Base-by-base conservation (phyloP, 1,140 invertebrate species). In the Drosophila navojoa region DNA sequence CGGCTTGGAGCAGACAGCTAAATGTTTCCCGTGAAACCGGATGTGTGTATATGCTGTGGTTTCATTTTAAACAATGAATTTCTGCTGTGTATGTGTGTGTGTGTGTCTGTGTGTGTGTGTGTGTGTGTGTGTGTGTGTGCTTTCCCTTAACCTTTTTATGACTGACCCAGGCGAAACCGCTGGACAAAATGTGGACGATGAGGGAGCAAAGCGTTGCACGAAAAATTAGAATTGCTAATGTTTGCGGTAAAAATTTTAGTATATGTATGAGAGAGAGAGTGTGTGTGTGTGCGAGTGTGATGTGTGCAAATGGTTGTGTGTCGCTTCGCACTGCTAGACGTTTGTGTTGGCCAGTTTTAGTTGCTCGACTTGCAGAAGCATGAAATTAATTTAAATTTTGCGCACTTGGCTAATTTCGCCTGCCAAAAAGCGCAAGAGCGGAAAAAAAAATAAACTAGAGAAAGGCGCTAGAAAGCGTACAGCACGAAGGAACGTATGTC, bases 331-430 rank as follows among this genome's bases (percentile, higher is more conserved):
- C 27, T 38, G 62, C 29, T 50, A 13, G 59, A 49, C 45, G 32
- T 35, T 50, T 60, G 77, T 76, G 78, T 72, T 80, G 66, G 71
- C 53, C 72, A 71, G 52, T 75, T 80, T 67, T 80, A 77, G 78
- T 62, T 81, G 80, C 78, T 73, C 78, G 60, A 74, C 78, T 81
- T 81, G 79, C 78, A 81, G 74, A 66, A 81, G 74, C 78, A 81
- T 81, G 79, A 81, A 81, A 81, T 81, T 81, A 81, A 81, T 81
- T 81, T 81, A 81, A 81, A 81, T 81, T 81, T 81, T 81, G 79
- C 78, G 73, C 79, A 81, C 79, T 81, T 81, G 79, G 79, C 79
- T 81, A 81, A 81, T 81, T 81, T 81, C 74, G 81, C 72, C 45
- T 81, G 79, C 47, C 61, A 74, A 81, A 81, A 52, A 57, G 71